Base-by-base conservation (phyloP, 2,113 vertebrate species). In the Brachyhypopomus occidentalis region DNA sequence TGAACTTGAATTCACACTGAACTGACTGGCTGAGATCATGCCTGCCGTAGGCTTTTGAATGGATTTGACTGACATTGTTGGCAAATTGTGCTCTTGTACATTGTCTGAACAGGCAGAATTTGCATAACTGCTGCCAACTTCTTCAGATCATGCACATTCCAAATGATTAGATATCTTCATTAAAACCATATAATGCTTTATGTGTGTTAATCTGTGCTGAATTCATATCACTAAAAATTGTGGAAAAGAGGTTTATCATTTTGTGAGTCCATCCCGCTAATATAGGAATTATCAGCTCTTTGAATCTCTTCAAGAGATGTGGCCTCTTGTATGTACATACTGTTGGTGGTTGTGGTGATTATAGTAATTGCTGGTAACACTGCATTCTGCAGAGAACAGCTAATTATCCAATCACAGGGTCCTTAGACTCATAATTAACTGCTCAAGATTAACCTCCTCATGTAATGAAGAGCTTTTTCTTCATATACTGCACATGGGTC, bases 1-100 rank as follows among this genome's bases (percentile, higher is more conserved):
- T 89, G 90, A 91, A 92, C 90, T 91, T 91, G 86, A 93, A 91
- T 74, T 82, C n/a, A 88, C 84, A 86, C 23, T 19, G 64, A 64
- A 83, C 17, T 38, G 19, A 82, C 5, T 2, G 16, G 22, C 36
- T 19, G 20, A 17, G 71, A 23, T 34, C 4, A 34, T 81, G 17
- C 74, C 30, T 41, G 23, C 55, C 71, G n/a, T 34, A 30, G 63
- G 73, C 60, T 11, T 52, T 52, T 52, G 41, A 41, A 41, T 7
- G 41, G 9, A 6, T 52, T 52, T 52, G 45, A 14, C 45, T 14
- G 45, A 52, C 12, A 11, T 52, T 9, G 52, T 34, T 17, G 20
- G 30, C 20, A 30, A 20, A n/a, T 58, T 72, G 63, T 2, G n/a
- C 6, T 63, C 41, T 38, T 59, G 20, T 55, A 34, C 34, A 7